Evolutionary conservation across 2,888 invertebrate species (phyloP).

Genomic region (Gasteruption jaculator): DNA sequence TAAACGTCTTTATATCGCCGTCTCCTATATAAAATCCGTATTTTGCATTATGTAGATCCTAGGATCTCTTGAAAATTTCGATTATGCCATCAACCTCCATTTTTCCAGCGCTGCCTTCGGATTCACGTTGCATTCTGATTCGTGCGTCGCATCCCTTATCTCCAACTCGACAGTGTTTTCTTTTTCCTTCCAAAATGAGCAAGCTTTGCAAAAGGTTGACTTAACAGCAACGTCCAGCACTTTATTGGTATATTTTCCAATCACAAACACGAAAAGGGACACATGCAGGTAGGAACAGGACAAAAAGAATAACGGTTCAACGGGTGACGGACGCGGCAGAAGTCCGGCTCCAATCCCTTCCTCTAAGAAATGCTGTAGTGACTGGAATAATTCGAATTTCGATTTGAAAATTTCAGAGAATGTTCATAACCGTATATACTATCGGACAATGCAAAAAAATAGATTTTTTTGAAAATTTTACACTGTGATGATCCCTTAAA

Average conservation of each 20-base stretch:
- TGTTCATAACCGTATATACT: too few relatives aligned
- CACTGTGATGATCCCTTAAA: too few relatives aligned
- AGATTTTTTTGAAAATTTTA: too few relatives aligned
- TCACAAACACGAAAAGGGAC: conserved; percentile 23
- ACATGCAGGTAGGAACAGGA: too few relatives aligned
- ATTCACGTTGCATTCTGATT: conserved; percentile 23
- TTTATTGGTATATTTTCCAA: conserved; percentile 27
- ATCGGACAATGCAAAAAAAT: too few relatives aligned
- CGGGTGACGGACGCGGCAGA: too few relatives aligned
- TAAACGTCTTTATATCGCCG: conserved; percentile 24
- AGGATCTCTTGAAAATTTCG: conserved; percentile 25
- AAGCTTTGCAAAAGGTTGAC: conserved; percentile 24
- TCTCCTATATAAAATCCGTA: conserved; percentile 25
- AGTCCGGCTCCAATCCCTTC: too few relatives aligned
- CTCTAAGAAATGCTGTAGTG: too few relatives aligned
- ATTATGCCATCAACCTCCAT: conserved; percentile 26
- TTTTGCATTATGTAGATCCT: conserved; percentile 18
- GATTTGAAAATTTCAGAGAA: too few relatives aligned
- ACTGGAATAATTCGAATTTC: too few relatives aligned
- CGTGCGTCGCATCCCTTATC: conserved; percentile 22
- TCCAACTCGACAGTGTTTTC: conserved; percentile 21
- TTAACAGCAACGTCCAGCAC: conserved; percentile 23
- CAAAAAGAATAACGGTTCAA: too few relatives aligned
- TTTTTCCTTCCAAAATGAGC: conserved; percentile 21
- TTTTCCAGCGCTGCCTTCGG: conserved; percentile 25